These are phyloP conservation scores for Chaetops frenatus DNA, from an alignment of 2,113 vertebrate genomes.

Conservation along the genomic window DNA sequence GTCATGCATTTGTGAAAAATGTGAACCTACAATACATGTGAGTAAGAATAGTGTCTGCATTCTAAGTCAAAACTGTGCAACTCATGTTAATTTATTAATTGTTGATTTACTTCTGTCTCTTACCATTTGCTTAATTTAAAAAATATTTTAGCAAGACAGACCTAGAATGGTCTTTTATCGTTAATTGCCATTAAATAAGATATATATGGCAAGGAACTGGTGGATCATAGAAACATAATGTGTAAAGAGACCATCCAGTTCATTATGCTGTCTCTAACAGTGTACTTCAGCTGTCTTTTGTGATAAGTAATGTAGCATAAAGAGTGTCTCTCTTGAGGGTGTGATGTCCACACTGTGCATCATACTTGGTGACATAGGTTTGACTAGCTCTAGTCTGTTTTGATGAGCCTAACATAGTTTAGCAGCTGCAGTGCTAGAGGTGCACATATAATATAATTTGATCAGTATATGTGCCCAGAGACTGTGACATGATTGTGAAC, in stretches of 20 bases:
- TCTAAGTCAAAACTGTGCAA: background rate
- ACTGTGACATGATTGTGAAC: background rate
- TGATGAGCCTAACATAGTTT: background rate
- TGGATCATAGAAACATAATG: background rate
- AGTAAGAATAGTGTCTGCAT: constrained; percentile 65
- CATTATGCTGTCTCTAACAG: background rate
- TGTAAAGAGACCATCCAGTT: background rate
- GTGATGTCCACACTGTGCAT: background rate
- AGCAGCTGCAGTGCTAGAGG: background rate
- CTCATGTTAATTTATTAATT: background rate
- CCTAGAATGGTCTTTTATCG: background rate
- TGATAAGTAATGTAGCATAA: background rate
- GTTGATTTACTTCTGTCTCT: background rate
- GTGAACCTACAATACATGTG: constrained; percentile 90
- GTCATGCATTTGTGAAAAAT: constrained; percentile 89
- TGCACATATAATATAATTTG: background rate
- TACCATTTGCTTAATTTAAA: background rate
- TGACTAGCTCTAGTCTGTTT: background rate
- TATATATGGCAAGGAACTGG: background rate
- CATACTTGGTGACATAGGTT: background rate
- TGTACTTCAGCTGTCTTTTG: background rate
- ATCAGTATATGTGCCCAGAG: background rate
- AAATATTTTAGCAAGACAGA: background rate
- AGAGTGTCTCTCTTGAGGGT: background rate
- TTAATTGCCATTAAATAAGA: background rate